phyloP scores from a whole-genome alignment of 2,888 invertebrate genomes.

The Carpatolechia fugitivella region DNA sequence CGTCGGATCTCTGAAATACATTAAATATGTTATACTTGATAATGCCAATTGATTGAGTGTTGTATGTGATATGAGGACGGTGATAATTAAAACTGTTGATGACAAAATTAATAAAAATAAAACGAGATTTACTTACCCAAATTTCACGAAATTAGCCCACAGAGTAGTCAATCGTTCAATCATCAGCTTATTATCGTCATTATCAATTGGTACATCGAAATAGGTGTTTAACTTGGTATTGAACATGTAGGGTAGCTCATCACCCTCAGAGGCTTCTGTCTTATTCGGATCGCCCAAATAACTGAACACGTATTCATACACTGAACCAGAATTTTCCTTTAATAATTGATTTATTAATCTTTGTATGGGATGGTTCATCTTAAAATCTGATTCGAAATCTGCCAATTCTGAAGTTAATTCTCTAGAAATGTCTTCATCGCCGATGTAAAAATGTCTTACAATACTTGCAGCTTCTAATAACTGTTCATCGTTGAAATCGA shows the following conservation, averaged over 20 bases:
- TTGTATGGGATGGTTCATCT: constrained; percentile 56
- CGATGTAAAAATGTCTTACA: constrained; percentile 60
- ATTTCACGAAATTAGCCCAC: constrained; percentile 25
- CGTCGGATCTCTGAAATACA: constrained; percentile 22
- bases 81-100: too few relatives aligned
- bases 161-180: constrained; percentile 19
- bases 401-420: constrained; percentile 41
- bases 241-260: constrained; percentile 60
- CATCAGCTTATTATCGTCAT: neutral
- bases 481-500: constrained; percentile 24
- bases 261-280: constrained; percentile 47
- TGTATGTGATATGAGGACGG: too few relatives aligned
- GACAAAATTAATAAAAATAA: too few relatives aligned
- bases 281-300: constrained; percentile 42
- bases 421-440: constrained; percentile 50
- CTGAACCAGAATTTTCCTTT: constrained; percentile 49
- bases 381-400: constrained; percentile 61
- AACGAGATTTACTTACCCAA: constrained; percentile 14
- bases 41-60: neutral
- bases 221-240: constrained; percentile 19
- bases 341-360: constrained; percentile 50
- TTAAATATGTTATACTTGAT: neutral
- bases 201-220: neutral
- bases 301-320: constrained; percentile 61
- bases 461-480: constrained; percentile 33